Evolutionary conservation across 2,113 vertebrate species (phyloP).

Genomic region (Centropus unirufus): DNA sequence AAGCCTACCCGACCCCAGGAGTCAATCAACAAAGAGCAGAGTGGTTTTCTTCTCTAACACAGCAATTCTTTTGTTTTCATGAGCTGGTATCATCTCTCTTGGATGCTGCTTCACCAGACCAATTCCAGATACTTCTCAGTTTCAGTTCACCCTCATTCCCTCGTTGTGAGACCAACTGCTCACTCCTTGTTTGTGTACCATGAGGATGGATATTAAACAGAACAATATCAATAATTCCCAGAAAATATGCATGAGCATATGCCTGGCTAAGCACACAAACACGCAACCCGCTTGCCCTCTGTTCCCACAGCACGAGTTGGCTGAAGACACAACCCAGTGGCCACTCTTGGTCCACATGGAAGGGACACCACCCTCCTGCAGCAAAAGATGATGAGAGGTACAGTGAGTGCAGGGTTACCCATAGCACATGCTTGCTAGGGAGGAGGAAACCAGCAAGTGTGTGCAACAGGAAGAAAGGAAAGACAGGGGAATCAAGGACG

Average conservation of each 20-base stretch:
- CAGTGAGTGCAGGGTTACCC: neutral
- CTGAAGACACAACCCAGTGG: neutral
- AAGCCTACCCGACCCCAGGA: slow-evolving; percentile 18
- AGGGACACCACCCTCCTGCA: neutral
- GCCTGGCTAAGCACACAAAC: slow-evolving; percentile 11
- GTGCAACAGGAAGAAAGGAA: slow-evolving; percentile 13
- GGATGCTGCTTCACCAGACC: slow-evolving; percentile 36
- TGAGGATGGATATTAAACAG: slow-evolving; percentile 63
- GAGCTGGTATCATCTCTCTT: slow-evolving; percentile 50
- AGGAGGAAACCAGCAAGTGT: slow-evolving; percentile 26
- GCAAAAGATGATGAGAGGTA: neutral
- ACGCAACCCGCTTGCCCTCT: neutral
- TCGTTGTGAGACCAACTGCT: neutral
- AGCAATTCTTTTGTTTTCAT: slow-evolving; percentile 27
- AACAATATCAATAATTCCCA: slow-evolving; percentile 47
- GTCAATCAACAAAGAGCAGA: slow-evolving; percentile 27
- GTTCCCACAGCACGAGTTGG: neutral
- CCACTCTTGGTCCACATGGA: neutral
- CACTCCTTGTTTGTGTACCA: neutral
- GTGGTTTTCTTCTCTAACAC: slow-evolving; percentile 30
- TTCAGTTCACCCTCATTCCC: slow-evolving; percentile 35
- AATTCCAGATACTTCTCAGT: slow-evolving; percentile 40
- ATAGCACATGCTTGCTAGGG: neutral
- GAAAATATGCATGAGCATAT: slow-evolving; percentile 20
- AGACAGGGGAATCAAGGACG: slow-evolving; percentile 52